Evolutionary conservation across 2,888 invertebrate genomes (phyloP).

Genomic region (Aspidiotus rigidus): DNA sequence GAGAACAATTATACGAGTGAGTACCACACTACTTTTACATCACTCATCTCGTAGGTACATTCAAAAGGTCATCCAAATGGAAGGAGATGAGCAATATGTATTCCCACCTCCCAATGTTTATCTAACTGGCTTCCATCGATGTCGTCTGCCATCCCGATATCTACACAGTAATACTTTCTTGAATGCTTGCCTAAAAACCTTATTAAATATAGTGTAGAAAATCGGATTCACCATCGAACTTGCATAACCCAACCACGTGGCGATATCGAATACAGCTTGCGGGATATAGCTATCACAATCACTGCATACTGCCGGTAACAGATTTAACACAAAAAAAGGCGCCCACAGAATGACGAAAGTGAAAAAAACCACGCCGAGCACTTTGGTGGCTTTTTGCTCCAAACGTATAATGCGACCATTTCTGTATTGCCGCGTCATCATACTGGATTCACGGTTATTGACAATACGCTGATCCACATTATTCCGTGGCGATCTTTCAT

Average conservation of each 20-base stretch:
- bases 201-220: slow-evolving; percentile 92
- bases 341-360: slow-evolving; percentile 91
- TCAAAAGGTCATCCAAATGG: too few relatives aligned
- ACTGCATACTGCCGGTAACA: slow-evolving; percentile 72
- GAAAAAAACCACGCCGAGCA: slow-evolving; percentile 86
- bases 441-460: slow-evolving; percentile 58
- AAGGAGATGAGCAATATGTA: neutral
- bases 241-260: slow-evolving; percentile 87
- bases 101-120: neutral
- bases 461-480: slow-evolving; percentile 43
- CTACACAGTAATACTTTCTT: slow-evolving; percentile 73
- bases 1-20: too few relatives aligned
- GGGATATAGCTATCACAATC: slow-evolving; percentile 67
- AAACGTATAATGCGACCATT: slow-evolving; percentile 75
- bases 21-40: too few relatives aligned
- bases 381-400: slow-evolving; percentile 94
- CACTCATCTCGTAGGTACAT: too few relatives aligned
- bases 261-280: slow-evolving; percentile 72
- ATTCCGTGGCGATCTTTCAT: slow-evolving; percentile 55
- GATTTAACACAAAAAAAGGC: slow-evolving; percentile 86
- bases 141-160: slow-evolving; percentile 44
- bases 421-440: slow-evolving; percentile 49
- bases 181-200: slow-evolving; percentile 83
- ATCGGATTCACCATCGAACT: slow-evolving; percentile 93
- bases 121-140: slow-evolving; percentile 34